phyloP scores from a whole-genome alignment of 2,888 invertebrate genomes.

The Peribatodes rhomboidaria region DNA sequence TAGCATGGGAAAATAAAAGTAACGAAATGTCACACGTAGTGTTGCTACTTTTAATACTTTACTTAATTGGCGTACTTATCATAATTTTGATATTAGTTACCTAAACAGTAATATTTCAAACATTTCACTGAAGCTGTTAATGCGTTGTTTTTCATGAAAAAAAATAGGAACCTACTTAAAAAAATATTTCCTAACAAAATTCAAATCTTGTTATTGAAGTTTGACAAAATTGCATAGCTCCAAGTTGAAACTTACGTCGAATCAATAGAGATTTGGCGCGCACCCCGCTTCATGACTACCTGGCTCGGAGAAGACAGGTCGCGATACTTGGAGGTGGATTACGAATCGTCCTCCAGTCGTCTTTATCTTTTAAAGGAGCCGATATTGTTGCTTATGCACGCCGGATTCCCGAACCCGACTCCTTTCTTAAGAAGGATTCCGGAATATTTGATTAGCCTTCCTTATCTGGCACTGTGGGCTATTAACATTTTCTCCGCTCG shows the following conservation, averaged over 20 bases:
- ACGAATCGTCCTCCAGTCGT: conserved; percentile 73
- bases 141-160: too few relatives aligned
- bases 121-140: too few relatives aligned
- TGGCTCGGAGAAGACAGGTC: conserved; percentile 59
- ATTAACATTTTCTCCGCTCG: conserved; percentile 70
- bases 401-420: conserved; percentile 63
- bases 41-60: background rate
- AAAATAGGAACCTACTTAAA: too few relatives aligned
- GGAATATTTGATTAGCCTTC: conserved; percentile 81
- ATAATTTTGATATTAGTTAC: too few relatives aligned
- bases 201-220: background rate
- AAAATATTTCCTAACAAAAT: background rate
- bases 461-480: conserved; percentile 76
- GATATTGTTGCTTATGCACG: conserved; percentile 80
- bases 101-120: too few relatives aligned
- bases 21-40: conserved; percentile 11
- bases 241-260: conserved; percentile 3
- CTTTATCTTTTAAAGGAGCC: conserved; percentile 78
- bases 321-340: conserved; percentile 70
- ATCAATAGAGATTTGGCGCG: conserved; percentile 28
- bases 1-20: conserved; percentile 28
- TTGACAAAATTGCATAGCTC: conserved; percentile 4
- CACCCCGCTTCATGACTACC: conserved; percentile 49
- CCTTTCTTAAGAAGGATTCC: conserved; percentile 76
- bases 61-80: too few relatives aligned